Evolutionary conservation across 2,797 vertebrate genomes (phyloP).

Genomic region (Okamejei kenojei): DNA sequence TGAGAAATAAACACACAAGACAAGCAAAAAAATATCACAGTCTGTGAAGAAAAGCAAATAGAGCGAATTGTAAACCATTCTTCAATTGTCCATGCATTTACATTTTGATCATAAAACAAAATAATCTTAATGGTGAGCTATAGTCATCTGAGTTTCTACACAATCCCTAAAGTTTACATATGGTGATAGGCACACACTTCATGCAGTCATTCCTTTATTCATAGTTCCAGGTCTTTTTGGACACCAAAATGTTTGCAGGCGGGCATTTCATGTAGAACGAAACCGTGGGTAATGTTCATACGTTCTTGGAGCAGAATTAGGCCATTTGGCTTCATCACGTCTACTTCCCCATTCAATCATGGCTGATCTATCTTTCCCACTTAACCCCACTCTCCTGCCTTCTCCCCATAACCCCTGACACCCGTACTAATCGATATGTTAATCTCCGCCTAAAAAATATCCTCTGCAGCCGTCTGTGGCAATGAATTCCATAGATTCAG

Average conservation of each 20-base stretch:
- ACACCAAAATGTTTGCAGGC: not conserved
- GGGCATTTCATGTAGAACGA: not conserved
- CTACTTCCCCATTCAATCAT: no score
- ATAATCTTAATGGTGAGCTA: not conserved
- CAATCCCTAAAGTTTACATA: constrained; percentile 9
- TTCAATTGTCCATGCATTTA: constrained; percentile 10
- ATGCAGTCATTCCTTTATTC: constrained; percentile 4
- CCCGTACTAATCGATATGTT: no score
- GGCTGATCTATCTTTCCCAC: no score
- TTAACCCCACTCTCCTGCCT: no score
- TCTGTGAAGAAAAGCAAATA: not conserved
- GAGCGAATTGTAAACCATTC: not conserved
- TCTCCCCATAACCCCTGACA: no score
- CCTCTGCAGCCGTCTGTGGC: no score
- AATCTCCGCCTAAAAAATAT: no score
- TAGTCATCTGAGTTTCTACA: not conserved
- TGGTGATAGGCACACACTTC: not conserved
- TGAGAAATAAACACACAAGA: not conserved
- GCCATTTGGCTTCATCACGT: no score
- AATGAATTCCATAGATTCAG: no score
- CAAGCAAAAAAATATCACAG: not conserved
- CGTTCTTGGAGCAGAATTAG: no score
- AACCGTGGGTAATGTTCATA: no score
- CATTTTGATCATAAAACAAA: not conserved
- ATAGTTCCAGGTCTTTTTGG: not conserved